These are phyloP conservation scores for Sminthurides bifidus DNA, from an alignment of 1,140 invertebrate species.

Conservation along the genomic window DNA sequence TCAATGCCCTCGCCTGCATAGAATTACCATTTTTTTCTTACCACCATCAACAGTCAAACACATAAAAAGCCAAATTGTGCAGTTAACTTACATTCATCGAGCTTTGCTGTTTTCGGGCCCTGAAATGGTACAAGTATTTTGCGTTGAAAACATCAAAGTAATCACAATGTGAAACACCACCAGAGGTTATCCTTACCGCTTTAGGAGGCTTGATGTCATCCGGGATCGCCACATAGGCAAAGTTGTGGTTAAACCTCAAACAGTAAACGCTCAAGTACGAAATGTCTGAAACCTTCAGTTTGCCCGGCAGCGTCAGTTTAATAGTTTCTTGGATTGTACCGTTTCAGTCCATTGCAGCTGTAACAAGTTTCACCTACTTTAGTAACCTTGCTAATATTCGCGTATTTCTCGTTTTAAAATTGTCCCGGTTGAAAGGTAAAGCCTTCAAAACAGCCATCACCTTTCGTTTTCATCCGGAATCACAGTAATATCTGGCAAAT, in stretches of 20 bases:
- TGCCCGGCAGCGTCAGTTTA: slow-evolving; percentile 16
- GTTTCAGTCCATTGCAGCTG: slow-evolving; percentile 19
- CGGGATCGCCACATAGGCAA: slow-evolving; percentile 26
- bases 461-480: slow-evolving; percentile 29
- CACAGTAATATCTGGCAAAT: slow-evolving; percentile 18
- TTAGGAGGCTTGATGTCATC: slow-evolving; percentile 16
- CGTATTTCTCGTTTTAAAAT: neutral
- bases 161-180: neutral
- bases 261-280: slow-evolving; percentile 27
- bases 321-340: slow-evolving; percentile 22
- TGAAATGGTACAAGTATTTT: neutral
- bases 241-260: slow-evolving; percentile 29
- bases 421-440: neutral
- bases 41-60: neutral
- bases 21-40: neutral
- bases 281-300: slow-evolving; percentile 28
- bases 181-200: slow-evolving; percentile 1
- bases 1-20: neutral
- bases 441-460: neutral
- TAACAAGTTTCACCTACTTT: neutral
- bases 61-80: neutral
- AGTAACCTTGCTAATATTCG: neutral
- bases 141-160: neutral
- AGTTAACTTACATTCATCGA: slow-evolving; percentile 15
- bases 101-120: slow-evolving; percentile 3